phyloP scores from a whole-genome alignment of 2,888 invertebrate species.

The Phalera bucephala region DNA sequence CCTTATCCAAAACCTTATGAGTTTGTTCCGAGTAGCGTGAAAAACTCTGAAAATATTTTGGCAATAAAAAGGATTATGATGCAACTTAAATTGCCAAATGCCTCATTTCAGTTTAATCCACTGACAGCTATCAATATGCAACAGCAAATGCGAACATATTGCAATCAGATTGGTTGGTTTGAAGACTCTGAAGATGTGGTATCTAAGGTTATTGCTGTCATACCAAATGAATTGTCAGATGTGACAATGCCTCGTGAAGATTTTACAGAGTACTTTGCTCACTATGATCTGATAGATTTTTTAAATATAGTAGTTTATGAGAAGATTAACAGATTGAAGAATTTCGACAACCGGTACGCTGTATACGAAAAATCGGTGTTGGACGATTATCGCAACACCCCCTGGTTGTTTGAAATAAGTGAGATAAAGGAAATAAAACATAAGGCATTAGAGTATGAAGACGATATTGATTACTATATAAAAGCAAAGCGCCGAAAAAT shows the following conservation, averaged over 20 bases:
- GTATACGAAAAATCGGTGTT: slow-evolving; percentile 83
- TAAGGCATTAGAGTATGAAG: slow-evolving; percentile 58
- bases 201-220: slow-evolving; percentile 72
- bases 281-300: slow-evolving; percentile 78
- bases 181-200: slow-evolving; percentile 71
- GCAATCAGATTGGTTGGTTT: slow-evolving; percentile 74
- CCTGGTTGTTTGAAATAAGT: slow-evolving; percentile 83
- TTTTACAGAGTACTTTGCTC: slow-evolving; percentile 60
- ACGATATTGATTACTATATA: slow-evolving; percentile 61
- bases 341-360: slow-evolving; percentile 73
- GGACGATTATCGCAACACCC: slow-evolving; percentile 73
- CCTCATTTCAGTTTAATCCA: slow-evolving; percentile 67
- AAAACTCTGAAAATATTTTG: slow-evolving; percentile 70
- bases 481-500: slow-evolving; percentile 70
- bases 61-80: slow-evolving; percentile 79
- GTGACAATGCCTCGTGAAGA: slow-evolving; percentile 56
- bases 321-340: slow-evolving; percentile 73
- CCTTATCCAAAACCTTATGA: slow-evolving; percentile 86
- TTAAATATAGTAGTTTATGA: slow-evolving; percentile 80
- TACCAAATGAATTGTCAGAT: slow-evolving; percentile 65
- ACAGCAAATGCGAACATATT: slow-evolving; percentile 72
- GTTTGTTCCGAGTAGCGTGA: slow-evolving; percentile 86
- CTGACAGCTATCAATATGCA: slow-evolving; percentile 65
- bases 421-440: slow-evolving; percentile 58
- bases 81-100: slow-evolving; percentile 80